Evolutionary conservation across 2,113 vertebrate genomes (phyloP).

Genomic region (Cyprinus carpio): DNA sequence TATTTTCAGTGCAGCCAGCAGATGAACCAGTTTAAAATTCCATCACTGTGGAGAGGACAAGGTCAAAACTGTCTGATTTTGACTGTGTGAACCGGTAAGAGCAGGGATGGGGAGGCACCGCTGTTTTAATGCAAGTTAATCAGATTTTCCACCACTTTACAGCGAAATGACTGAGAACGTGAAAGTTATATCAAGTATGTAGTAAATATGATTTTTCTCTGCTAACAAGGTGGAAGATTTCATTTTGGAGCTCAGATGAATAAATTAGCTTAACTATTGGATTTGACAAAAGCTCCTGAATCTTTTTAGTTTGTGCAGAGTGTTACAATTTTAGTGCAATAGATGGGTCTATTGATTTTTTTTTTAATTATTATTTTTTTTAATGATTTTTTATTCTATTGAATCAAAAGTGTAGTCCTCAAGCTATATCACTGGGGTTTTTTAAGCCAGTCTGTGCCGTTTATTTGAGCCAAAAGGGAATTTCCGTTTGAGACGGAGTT

Average conservation of each 20-base stretch:
- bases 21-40: conserved; percentile 9
- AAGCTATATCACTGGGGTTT: not conserved
- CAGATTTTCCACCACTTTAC: not conserved
- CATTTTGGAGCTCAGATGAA: not conserved
- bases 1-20: not conserved
- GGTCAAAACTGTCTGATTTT: not conserved
- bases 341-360: too few relatives aligned
- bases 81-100: not conserved
- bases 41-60: not conserved
- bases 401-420: not conserved
- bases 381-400: not conserved
- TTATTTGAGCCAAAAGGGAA: not conserved
- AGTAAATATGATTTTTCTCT: not conserved
- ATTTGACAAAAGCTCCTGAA: not conserved
- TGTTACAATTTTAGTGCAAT: not conserved
- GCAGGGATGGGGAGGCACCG: not conserved
- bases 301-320: not conserved
- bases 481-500: not conserved
- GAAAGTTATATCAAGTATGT: conserved; percentile 4
- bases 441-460: not conserved
- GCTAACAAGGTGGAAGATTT: conserved; percentile 11
- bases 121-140: conserved; percentile 10
- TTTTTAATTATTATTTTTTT: not conserved
- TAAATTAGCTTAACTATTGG: conserved; percentile 4
- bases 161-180: conserved; percentile 1